Base-by-base conservation (phyloP, 2,797 vertebrate genomes). In the Antrozous pallidus region DNA sequence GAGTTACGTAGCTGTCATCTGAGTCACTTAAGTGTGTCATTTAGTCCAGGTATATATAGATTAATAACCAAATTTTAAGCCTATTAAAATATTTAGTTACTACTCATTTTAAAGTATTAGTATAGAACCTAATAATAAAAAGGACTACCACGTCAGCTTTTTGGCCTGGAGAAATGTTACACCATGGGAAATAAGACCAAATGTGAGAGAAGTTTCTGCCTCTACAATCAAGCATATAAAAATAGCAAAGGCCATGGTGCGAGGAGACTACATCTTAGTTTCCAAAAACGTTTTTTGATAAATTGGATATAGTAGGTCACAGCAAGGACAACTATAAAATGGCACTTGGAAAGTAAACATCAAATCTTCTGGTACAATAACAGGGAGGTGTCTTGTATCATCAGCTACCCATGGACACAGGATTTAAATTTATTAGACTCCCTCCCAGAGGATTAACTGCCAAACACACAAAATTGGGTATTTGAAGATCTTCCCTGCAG, bases 81-180 rank as follows among this genome's bases (percentile, higher is more conserved):
- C 56, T 93, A 81, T 88, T 93, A 92, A 95, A 95, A 77, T 88
- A 61, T 42, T 83, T 95, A 96, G 94, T 96, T 69, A 84, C 71
- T 86, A 69, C 94, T 93, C 91, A 93, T 90, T 92, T 88, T 80
- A 86, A 95, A 90, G 80, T 94, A 78, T 93, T 11, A 56, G 58
- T 83, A 70, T 70, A 91, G 96, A 95, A 95, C 86, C 95, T 91
- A 88, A 82, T 77, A 78, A 61, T 81, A 73, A 65, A 42, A 20
- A 47, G 31, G 45, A 22, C 24, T 92, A 45, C 28, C 28, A 31
- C n/a, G 38, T 85, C 74, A 88, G 45, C 49, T 88, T 85, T 86
- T 81, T 33, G 81, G 47, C 91, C 86, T 82, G 24, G 70, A 90
- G 92, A 84, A 61, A 61, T 63, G 26, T 40, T 42, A 24, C 26